These are phyloP conservation scores for Dolomedes plantarius DNA, from an alignment of 2,888 invertebrate species.

Conservation along the genomic window DNA sequence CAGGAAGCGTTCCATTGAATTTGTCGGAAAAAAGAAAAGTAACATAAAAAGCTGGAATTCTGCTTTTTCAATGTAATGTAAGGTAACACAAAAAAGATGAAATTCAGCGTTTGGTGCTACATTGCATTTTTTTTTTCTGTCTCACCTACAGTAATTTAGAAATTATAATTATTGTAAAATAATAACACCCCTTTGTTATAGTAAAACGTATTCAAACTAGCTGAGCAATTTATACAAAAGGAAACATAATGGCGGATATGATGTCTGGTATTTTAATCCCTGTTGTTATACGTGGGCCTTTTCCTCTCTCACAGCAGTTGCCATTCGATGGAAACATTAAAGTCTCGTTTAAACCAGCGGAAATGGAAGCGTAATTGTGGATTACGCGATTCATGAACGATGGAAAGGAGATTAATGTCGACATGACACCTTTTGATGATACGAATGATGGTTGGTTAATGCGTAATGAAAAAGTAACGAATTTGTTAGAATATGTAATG, in stretches of 20 bases:
- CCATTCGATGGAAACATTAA: constrained; percentile 45
- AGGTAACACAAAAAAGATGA: too few species aligned
- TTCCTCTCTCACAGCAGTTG: constrained; percentile 6
- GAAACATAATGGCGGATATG: constrained; percentile 4
- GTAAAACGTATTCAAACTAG: too few species aligned
- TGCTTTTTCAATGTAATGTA: too few species aligned
- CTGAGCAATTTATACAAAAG: too few species aligned
- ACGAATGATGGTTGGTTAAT: neutral
- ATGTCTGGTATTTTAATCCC: neutral
- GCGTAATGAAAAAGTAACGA: neutral
- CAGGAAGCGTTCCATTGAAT: too few species aligned
- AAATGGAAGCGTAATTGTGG: constrained; percentile 37
- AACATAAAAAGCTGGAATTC: too few species aligned
- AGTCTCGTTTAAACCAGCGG: constrained; percentile 17
- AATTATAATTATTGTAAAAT: too few species aligned
- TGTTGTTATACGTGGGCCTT: neutral
- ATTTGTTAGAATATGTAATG: neutral
- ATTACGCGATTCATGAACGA: constrained; percentile 35
- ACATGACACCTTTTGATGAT: constrained; percentile 15
- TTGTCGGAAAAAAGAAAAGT: too few species aligned
- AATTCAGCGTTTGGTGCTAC: too few species aligned
- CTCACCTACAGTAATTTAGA: too few species aligned
- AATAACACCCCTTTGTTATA: too few species aligned
- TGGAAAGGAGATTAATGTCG: constrained; percentile 34
- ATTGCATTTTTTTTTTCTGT: too few species aligned